A percentile compares a stretch with the other conserved stretches of the same genome.
Conservation (phyloP, 2,888 invertebrate genomes). For the Drosophila mercatorum region DNA sequence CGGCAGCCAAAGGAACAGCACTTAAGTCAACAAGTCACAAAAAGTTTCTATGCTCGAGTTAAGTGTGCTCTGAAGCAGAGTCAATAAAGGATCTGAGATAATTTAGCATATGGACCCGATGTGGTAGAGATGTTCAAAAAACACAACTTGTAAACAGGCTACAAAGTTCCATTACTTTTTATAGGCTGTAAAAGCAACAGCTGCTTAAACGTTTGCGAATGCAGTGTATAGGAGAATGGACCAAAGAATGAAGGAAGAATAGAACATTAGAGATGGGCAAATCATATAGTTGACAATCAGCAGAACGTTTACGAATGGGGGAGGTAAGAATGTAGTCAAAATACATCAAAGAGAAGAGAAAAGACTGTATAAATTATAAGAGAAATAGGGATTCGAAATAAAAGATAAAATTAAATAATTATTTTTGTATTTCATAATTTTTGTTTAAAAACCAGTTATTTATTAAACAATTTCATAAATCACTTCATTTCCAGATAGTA, state of each 20-base stretch:
- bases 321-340: too few species aligned
- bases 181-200: neutral
- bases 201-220: conserved; percentile 19
- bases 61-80: conserved; percentile 40
- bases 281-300: neutral
- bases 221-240: neutral
- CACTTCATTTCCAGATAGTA: neutral
- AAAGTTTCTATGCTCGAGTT: conserved; percentile 26
- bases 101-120: conserved; percentile 7
- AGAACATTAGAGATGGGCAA: too few species aligned
- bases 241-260: neutral
- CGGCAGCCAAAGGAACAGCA: conserved; percentile 22
- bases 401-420: too few species aligned
- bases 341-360: too few species aligned
- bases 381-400: too few species aligned
- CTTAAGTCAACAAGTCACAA: conserved; percentile 52
- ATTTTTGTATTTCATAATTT: neutral
- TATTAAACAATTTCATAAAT: neutral
- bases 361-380: too few species aligned
- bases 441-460: too few species aligned
- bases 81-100: conserved; percentile 22
- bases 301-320: neutral
- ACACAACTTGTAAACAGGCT: neutral
- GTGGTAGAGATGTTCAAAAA: neutral
- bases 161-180: neutral